These are phyloP conservation scores for Acronicta alni DNA, from an alignment of 2,888 invertebrate species.

Conservation along the genomic window DNA sequence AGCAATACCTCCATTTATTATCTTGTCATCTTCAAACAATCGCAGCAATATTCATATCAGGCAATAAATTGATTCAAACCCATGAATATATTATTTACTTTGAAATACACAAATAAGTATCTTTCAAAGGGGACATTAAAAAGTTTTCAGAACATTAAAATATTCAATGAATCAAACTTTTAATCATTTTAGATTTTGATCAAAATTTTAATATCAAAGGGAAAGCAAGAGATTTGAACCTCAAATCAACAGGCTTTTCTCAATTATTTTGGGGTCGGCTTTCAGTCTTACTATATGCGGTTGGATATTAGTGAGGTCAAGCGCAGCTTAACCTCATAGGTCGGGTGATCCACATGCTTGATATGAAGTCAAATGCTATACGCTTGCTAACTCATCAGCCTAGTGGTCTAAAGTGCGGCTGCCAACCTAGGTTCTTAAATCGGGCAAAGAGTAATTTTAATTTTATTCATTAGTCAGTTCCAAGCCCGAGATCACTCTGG, in stretches of 20 bases:
- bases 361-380: not conserved
- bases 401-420: too few species aligned
- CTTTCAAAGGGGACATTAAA: slow-evolving; percentile 16
- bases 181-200: slow-evolving; percentile 7
- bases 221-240: not conserved
- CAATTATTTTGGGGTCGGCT: not conserved
- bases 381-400: too few species aligned
- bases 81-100: slow-evolving; percentile 29
- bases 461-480: too few species aligned
- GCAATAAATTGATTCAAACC: slow-evolving; percentile 22
- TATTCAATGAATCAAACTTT: slow-evolving; percentile 21
- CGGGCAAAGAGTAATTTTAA: too few species aligned
- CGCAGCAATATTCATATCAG: slow-evolving; percentile 14
- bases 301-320: not conserved
- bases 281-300: not conserved
- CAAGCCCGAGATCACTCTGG: too few species aligned
- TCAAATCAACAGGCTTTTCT: not conserved
- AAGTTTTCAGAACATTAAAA: slow-evolving; percentile 19
- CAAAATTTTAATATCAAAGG: slow-evolving; percentile 3
- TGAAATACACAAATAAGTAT: slow-evolving; percentile 31
- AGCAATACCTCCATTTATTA: slow-evolving; percentile 9
- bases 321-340: not conserved
- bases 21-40: slow-evolving; percentile 7
- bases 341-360: not conserved
- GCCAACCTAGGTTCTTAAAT: too few species aligned